Evolutionary conservation across 2,797 vertebrate genomes (phyloP), one percentile per base, ranked within the genome.

Genomic region (Sebastes cheni): DNA sequence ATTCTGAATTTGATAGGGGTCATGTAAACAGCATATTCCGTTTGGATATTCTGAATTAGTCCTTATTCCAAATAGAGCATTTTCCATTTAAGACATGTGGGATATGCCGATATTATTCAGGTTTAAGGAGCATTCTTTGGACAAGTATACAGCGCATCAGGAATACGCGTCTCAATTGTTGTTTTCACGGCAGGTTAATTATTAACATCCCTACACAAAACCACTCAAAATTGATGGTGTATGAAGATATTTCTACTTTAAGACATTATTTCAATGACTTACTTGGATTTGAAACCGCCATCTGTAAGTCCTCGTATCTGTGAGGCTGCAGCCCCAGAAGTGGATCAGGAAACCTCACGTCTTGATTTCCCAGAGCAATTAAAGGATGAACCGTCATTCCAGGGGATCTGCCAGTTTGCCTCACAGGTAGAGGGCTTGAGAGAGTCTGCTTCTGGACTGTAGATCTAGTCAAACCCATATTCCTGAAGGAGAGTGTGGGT

Each of bases 211-310:
- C 11, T 18, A 46, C 16, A 46, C 20, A 52, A 52, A 52, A 52
- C 18, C 50, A 52, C 8, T 52, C 50, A n/a, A n/a, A 52, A 52
- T 36, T 23, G 32, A 25, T n/a, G 6, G 23, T 22, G 20, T 6
- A 18, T 67, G 4, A 27, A 60, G n/a, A 36, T 32, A 14, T 64
- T 29, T 64, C 12, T 23, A 62, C 59, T 66, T 36, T 25, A 65
- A 77, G 20, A 10, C 25, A 30, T 18, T 22, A 64, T 36, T 64
- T 64, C 60, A 27, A 14, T 39, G 61, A 82, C 94, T 95, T 94
- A 97, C 96, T 93, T 91, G 95, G 95, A 89, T 95, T 89, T 84
- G 92, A 90, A 75, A 94, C 68, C 72, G 87, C 68, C 2, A 60
- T 80, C 65, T 95, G 90, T 3, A 94, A 70, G 39, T 94, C 88